Conservation (phyloP, 2,113 vertebrate species). For the Meles meles region DNA sequence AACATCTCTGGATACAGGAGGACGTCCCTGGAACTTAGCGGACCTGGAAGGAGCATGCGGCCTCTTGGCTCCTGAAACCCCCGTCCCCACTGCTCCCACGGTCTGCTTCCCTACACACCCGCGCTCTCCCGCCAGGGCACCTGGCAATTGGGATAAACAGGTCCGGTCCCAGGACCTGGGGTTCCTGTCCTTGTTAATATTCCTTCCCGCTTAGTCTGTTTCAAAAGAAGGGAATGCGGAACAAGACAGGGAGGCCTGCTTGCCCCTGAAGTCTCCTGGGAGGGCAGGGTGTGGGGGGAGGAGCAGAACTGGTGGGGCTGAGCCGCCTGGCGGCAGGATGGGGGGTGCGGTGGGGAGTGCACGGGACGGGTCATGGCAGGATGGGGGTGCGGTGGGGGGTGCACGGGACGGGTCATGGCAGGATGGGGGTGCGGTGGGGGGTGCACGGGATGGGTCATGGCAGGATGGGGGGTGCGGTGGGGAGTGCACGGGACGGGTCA, state of each 20-base stretch:
- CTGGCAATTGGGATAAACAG: neutral
- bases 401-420: neutral
- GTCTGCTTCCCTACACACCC: rapidly evolving
- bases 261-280: neutral
- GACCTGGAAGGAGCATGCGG: rapidly evolving
- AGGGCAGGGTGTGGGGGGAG: neutral
- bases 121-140: rapidly evolving
- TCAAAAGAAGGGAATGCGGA: neutral
- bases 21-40: neutral
- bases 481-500: too few species aligned
- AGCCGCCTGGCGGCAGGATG: rapidly evolving
- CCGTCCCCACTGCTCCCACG: rapidly evolving
- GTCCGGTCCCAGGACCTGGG: rapidly evolving
- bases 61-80: rapidly evolving
- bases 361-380: too few species aligned
- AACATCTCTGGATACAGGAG: rapidly evolving
- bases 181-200: neutral
- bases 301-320: too few species aligned
- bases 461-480: too few species aligned
- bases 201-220: neutral
- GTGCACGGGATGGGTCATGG: neutral
- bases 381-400: rapidly evolving
- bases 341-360: too few species aligned
- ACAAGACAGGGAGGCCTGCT: neutral
- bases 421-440: neutral